Evolutionary conservation across 2,888 invertebrate species (phyloP).

Genomic region (Pinctada fucata): DNA sequence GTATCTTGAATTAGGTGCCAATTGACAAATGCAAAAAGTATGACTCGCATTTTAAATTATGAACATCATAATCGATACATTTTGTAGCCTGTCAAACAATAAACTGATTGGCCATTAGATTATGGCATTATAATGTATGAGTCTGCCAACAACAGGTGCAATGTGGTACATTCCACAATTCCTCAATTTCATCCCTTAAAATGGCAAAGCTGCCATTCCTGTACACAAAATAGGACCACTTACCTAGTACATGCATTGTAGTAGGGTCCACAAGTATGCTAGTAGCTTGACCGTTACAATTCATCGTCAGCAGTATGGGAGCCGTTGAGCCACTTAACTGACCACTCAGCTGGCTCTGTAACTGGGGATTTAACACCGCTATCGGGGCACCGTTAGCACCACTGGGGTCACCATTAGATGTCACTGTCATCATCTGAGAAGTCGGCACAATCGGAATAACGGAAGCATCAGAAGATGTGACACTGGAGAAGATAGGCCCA

Average conservation of each 20-base stretch:
- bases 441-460: background rate
- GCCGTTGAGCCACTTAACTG: conserved; percentile 48
- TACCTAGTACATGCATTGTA: conserved; percentile 58
- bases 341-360: conserved; percentile 23
- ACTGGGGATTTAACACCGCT: conserved; percentile 19
- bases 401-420: conserved; percentile 11
- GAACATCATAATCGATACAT: too few relatives aligned
- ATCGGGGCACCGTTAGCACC: conserved; percentile 22
- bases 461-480: background rate
- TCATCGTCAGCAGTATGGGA: conserved; percentile 69
- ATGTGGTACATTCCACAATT: too few relatives aligned
- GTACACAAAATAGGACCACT: background rate
- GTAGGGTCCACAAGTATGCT: conserved; percentile 66
- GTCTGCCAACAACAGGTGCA: too few relatives aligned
- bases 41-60: too few relatives aligned
- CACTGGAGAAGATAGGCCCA: background rate
- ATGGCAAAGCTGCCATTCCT: too few relatives aligned
- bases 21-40: too few relatives aligned
- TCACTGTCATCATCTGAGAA: conserved; percentile 11
- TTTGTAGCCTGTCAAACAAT: too few relatives aligned
- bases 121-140: too few relatives aligned
- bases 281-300: conserved; percentile 63
- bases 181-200: too few relatives aligned
- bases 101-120: too few relatives aligned
- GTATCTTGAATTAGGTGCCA: too few relatives aligned